A percentile compares a stretch with the other conserved stretches of the same genome.
phyloP scores from a whole-genome alignment of 2,888 invertebrate genomes.

The Sarcophaga caerulescens region DNA sequence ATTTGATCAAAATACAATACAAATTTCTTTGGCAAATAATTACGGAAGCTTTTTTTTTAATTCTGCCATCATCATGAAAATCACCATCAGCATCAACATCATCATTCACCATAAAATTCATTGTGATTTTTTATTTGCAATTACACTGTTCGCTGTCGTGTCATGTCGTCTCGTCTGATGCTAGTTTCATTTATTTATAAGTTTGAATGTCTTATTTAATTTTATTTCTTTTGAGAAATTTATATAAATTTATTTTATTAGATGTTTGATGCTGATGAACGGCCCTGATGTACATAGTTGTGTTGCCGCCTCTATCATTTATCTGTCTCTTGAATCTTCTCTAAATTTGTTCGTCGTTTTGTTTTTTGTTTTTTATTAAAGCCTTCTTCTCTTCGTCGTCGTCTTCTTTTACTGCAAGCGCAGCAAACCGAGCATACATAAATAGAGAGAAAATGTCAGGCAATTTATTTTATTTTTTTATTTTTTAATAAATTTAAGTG shows the following conservation, averaged over 20 bases:
- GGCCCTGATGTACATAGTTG: conserved; percentile 39
- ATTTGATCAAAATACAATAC: not conserved
- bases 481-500: conserved; percentile 14
- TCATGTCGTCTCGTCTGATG: conserved; percentile 11
- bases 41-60: conserved; percentile 36
- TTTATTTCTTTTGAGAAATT: conserved; percentile 3
- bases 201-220: conserved; percentile 3
- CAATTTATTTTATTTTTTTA: not conserved
- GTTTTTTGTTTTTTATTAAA: not conserved
- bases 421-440: not conserved
- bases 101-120: conserved; percentile 8
- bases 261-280: conserved; percentile 8
- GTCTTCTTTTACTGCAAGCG: not conserved
- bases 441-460: not conserved
- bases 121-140: conserved; percentile 13
- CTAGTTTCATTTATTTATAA: conserved; percentile 2
- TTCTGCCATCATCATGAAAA: conserved; percentile 32
- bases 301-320: conserved; percentile 12
- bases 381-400: not conserved
- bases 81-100: not conserved
- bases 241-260: conserved; percentile 20
- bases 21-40: conserved; percentile 42
- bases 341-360: not conserved
- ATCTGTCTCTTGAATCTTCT: not conserved
- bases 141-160: conserved; percentile 12